A percentile compares a stretch with the other conserved stretches of the same genome.
phyloP scores from a whole-genome alignment of 1,140 invertebrate genomes.

The Drosophila setifemur region DNA sequence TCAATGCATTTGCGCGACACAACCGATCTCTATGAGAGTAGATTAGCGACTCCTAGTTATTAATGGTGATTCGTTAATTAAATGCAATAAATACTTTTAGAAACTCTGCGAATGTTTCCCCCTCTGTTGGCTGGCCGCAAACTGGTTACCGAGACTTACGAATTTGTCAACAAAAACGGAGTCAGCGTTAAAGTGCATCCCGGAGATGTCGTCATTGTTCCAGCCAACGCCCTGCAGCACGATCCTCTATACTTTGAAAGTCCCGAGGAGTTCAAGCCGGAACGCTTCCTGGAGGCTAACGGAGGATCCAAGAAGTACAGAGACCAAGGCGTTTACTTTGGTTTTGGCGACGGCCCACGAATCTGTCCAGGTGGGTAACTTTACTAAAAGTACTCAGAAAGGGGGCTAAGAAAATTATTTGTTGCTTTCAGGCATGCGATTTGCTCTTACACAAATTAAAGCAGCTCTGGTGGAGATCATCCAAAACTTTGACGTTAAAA shows the following conservation, averaged over 20 bases:
- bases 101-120: slow-evolving; percentile 52
- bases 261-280: slow-evolving; percentile 86
- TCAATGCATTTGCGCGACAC: no score
- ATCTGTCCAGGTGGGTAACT: slow-evolving; percentile 84
- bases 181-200: slow-evolving; percentile 60
- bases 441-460: slow-evolving; percentile 62
- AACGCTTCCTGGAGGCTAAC: slow-evolving; percentile 84
- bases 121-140: slow-evolving; percentile 36
- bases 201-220: slow-evolving; percentile 84
- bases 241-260: slow-evolving; percentile 86
- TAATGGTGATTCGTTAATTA: neutral
- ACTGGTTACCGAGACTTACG: slow-evolving; percentile 31
- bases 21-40: no score
- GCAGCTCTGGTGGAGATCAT: slow-evolving; percentile 61
- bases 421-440: slow-evolving; percentile 49
- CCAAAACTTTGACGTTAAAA: slow-evolving; percentile 45
- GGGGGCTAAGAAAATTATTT: neutral
- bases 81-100: neutral
- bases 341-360: slow-evolving; percentile 84
- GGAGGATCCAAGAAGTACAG: slow-evolving; percentile 76
- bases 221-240: slow-evolving; percentile 84
- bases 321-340: slow-evolving; percentile 84
- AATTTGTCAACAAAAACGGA: slow-evolving; percentile 53
- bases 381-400: neutral
- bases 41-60: no score